Base-by-base conservation (phyloP, 1,140 invertebrate genomes). In the Probaryconus sp. region DNA sequence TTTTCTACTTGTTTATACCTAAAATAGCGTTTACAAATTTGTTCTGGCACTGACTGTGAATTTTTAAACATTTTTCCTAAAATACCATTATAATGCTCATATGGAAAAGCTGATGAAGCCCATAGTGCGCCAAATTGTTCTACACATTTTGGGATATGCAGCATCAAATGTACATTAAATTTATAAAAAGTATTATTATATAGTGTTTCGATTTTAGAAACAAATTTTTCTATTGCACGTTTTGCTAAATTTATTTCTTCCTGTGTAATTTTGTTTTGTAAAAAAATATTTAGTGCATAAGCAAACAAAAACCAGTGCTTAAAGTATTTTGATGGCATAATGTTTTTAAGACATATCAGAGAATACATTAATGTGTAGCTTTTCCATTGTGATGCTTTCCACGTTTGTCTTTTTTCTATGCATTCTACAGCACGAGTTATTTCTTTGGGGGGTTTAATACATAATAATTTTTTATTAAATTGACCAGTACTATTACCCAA, bases 361-460 rank as follows among this genome's bases (percentile, higher is more conserved):
- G 69, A 80, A 40, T 75, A 77, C 72, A 71, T 2, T 78, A 21
- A 7, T 61, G 21, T 33, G 77, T 79, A 10, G n/a, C 40, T 71
- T 56, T 60, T 73, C 40, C 48, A 82, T 40, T 82, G 75, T 0
- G 67, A 61, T n/a, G 79, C 80, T 51, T 80, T 82, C 61, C 72
- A 79, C 6, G 26, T 38, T 6, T 60, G 48, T n/a, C 51, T 5
- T 1, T 80, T 51, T 30, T 42, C 45, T 13, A 79, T 31, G 2
- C 53, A 69, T 43, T 65, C 13, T 24, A 58, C 53, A 0, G 65
- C 67, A 58, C 75, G 63, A 18, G 26, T 72, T 2, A 77, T 42
- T 45, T 79, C 77, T 35, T 13, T 21, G n/a, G 68, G 74, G 26
- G 76, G 60, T 16, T 65, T 24, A 10, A 64, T 35, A 2, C 2